A percentile compares a stretch with the other conserved stretches of the same genome.
These are phyloP conservation scores for Botia almorhae DNA, from an alignment of 2,797 vertebrate genomes.

Conservation along the genomic window DNA sequence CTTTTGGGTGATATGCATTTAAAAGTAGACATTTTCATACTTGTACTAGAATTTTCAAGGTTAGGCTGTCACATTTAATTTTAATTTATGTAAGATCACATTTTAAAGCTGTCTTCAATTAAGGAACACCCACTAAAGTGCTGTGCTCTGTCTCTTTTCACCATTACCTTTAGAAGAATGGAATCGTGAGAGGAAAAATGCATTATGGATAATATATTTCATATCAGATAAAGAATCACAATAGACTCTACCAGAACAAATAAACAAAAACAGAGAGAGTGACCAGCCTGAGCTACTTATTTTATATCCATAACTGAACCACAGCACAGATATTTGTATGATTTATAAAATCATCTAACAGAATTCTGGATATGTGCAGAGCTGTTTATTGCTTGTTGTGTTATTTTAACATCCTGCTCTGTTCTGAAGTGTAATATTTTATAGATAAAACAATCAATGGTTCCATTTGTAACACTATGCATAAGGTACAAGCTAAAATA, in stretches of 20 bases:
- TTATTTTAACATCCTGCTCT: neutral
- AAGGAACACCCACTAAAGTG: neutral
- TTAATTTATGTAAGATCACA: neutral
- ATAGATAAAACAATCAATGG: neutral
- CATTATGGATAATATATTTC: conserved; percentile 25
- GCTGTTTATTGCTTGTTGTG: neutral
- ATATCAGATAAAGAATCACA: conserved; percentile 6
- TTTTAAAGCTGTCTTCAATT: neutral
- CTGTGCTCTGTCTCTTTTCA: neutral
- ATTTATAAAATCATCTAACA: neutral
- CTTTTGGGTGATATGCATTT: neutral
- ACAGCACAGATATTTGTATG: neutral
- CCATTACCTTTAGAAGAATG: neutral
- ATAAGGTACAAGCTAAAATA: conserved; percentile 1
- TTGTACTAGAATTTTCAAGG: neutral
- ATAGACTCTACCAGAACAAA: conserved; percentile 1
- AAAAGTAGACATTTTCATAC: neutral
- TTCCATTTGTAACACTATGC: neutral
- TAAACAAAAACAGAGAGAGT: conserved; percentile 14
- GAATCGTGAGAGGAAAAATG: neutral
- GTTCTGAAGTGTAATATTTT: neutral
- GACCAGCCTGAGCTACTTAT: neutral
- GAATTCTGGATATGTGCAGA: neutral
- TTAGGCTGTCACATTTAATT: neutral
- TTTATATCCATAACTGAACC: neutral